phyloP scores from a whole-genome alignment of 2,888 invertebrate species.

The Brachyptera putata region DNA sequence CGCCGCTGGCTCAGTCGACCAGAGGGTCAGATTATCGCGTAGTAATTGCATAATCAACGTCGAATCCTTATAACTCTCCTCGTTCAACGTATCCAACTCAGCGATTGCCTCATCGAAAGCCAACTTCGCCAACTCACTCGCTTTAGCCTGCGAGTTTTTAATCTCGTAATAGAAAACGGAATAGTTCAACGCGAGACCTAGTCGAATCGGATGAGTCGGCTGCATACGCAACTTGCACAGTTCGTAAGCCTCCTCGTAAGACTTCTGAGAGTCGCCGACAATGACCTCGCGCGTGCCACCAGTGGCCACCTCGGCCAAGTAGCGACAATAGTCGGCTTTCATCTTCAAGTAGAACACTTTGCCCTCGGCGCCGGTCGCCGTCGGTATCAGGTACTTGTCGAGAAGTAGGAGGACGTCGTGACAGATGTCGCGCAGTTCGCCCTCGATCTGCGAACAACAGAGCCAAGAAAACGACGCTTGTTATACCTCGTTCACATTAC shows the following conservation, averaged over 20 bases:
- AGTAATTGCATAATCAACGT: constrained; percentile 99
- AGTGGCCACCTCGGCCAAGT: constrained; percentile 89
- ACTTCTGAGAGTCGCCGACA: constrained; percentile 93
- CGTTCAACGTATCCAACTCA: constrained; percentile 98
- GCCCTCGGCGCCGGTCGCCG: constrained; percentile 97
- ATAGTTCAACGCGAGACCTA: constrained; percentile 97
- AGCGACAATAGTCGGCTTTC: constrained; percentile 99
- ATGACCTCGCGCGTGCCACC: constrained; percentile 60
- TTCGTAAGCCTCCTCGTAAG: constrained; percentile 95
- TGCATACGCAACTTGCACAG: constrained; percentile 96
- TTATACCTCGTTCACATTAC: too few species aligned
- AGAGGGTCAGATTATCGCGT: constrained; percentile 91
- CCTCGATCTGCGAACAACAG: constrained; percentile 65
- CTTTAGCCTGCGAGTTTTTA: constrained; percentile 96
- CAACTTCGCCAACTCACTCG: constrained; percentile 99
- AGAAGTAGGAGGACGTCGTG: constrained; percentile 97
- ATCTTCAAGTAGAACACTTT: constrained; percentile 99
- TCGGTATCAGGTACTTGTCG: constrained; percentile 98
- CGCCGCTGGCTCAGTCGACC: constrained; percentile 90
- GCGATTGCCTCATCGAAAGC: constrained; percentile 99
- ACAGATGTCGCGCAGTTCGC: constrained; percentile 98
- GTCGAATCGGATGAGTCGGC: constrained; percentile 96
- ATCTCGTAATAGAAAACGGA: constrained; percentile 99
- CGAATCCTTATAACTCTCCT: constrained; percentile 99
- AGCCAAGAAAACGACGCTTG: not conserved